Evolutionary conservation across 2,888 invertebrate genomes (phyloP).

Genomic region (Parnassius apollo): DNA sequence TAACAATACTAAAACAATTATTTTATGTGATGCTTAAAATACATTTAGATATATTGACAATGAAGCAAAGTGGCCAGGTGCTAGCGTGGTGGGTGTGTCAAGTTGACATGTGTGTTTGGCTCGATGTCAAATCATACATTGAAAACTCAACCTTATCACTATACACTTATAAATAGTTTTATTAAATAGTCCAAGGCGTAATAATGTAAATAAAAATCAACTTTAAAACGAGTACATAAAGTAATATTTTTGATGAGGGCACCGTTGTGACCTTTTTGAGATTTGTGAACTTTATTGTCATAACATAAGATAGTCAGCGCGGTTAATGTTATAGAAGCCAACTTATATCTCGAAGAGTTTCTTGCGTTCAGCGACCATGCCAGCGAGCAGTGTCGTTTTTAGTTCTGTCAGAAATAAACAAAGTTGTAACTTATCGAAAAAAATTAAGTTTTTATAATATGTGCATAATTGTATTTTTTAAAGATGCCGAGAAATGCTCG

Average conservation of each 20-base stretch:
- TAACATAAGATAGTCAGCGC: slow-evolving; percentile 12
- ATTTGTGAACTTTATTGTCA: slow-evolving; percentile 8
- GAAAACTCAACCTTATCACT: slow-evolving; percentile 10
- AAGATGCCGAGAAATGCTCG: too few species aligned
- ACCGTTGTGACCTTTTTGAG: slow-evolving; percentile 5
- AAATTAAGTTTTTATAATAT: too few species aligned
- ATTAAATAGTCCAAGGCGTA: slow-evolving; percentile 14
- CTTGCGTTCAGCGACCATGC: slow-evolving; percentile 88
- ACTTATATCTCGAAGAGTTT: slow-evolving; percentile 83
- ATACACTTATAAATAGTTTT: neutral
- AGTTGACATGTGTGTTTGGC: slow-evolving; percentile 16
- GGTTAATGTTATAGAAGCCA: slow-evolving; percentile 15
- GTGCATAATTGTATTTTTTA: too few species aligned
- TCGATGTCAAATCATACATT: slow-evolving; percentile 9
- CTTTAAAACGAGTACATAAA: slow-evolving; percentile 6
- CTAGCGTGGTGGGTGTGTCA: slow-evolving; percentile 67
- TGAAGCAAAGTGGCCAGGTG: slow-evolving; percentile 68
- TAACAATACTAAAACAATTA: slow-evolving; percentile 3
- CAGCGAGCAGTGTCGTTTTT: slow-evolving; percentile 81
- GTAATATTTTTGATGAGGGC: slow-evolving; percentile 3
- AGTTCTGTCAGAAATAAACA: slow-evolving; percentile 56
- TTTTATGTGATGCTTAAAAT: slow-evolving; percentile 20
- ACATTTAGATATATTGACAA: neutral
- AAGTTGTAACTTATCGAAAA: too few species aligned
- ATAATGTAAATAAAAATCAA: slow-evolving; percentile 2